Base-by-base conservation (phyloP, 2,888 invertebrate genomes). In the Resseliella maxima region DNA sequence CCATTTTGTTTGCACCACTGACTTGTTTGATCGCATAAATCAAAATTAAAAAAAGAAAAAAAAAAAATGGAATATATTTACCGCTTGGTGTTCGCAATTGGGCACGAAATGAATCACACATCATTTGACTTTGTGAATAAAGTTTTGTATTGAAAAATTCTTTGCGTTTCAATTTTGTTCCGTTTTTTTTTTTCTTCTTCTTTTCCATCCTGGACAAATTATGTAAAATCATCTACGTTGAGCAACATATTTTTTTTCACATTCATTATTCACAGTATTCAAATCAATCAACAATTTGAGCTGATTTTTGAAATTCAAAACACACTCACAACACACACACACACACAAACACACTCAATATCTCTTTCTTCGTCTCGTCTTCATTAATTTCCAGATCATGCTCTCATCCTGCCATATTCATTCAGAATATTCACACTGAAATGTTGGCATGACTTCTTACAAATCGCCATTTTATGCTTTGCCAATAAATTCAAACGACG, bases 201-300 rank as follows among this genome's bases (percentile, higher is more conserved):
- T 50, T n/a, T n/a, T n/a, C n/a, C n/a, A n/a, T n/a, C n/a, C 50
- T 50, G 5, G 59, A 6, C 24, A 24, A 6, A 59, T 24, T n/a
- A 5, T n/a, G 59, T 8, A 59, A 59, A 24, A 31, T 72, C 72
- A n/a, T 24, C 24, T 31, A 72, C 31, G 72, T 31, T 72, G 18
- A 72, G n/a, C n/a, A 72, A 72, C 59, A 72, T 35, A 72, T 72
- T 72, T 72, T n/a, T n/a, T 72, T 59, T 3, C 31, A 72, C 12
- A 72, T 72, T 72, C 31, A 35, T 72, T 72, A 72, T 72, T 72
- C 72, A 72, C 1, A 72, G 35, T 18, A 72, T 72, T 72, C 35
- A 15, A 72, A 72, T 72, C 72, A 72, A 72, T 72, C 72, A 72
- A n/a, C 72, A 72, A 31, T 72, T 72, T 35, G 31, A 31, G 31